Evolutionary conservation across 2,888 invertebrate species (phyloP).

Genomic region (Ditula angustiorana): DNA sequence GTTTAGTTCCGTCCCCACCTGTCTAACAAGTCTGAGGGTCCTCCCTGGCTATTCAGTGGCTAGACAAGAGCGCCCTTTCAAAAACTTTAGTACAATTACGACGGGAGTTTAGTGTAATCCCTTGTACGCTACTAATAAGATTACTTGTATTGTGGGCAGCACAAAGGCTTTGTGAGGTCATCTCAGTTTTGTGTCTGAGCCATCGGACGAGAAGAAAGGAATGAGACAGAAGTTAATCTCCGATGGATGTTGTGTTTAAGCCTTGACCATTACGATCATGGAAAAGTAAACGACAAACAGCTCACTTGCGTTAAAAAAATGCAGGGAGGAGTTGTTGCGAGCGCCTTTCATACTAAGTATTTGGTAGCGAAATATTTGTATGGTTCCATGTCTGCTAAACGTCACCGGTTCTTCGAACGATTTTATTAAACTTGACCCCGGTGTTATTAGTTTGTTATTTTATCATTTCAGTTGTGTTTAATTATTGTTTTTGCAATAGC

Average conservation of each 20-base stretch:
- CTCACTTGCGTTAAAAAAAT: too few species aligned
- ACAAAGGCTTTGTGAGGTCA: conserved; percentile 49
- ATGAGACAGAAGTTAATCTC: not conserved
- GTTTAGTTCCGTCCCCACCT: not conserved
- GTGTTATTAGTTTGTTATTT: too few species aligned
- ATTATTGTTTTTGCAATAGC: too few species aligned
- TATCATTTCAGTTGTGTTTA: too few species aligned
- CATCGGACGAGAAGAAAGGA: conserved; percentile 15
- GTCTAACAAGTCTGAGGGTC: not conserved
- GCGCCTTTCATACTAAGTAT: too few species aligned
- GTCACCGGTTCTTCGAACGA: too few species aligned
- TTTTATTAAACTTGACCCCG: too few species aligned
- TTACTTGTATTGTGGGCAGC: conserved; percentile 50
- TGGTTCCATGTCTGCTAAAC: too few species aligned
- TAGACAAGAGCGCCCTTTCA: conserved; percentile 44
- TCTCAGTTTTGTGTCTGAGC: conserved; percentile 42
- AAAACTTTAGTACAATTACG: conserved; percentile 55
- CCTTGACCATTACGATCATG: not conserved
- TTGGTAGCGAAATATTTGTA: too few species aligned
- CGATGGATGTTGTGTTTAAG: not conserved
- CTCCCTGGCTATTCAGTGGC: not conserved
- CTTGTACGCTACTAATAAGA: conserved; percentile 49
- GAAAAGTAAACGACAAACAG: not conserved
- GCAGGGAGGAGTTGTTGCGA: too few species aligned
- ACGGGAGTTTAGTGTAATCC: conserved; percentile 51